Evolutionary conservation across 2,888 invertebrate species (phyloP), one percentile per base, ranked within the genome.

Genomic region (Taenaris catops): DNA sequence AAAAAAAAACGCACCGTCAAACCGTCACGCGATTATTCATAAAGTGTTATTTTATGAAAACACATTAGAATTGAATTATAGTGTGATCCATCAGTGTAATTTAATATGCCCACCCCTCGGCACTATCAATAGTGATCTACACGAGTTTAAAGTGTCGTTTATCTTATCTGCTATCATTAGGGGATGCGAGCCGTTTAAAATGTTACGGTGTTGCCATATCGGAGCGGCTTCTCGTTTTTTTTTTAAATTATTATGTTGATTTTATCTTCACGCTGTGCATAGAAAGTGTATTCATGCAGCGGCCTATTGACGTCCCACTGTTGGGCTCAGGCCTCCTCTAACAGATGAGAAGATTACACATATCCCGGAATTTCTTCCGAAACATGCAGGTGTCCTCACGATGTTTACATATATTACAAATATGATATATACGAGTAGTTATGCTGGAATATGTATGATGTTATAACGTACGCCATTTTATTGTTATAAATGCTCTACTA

Each of bases 1-100:
- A 49, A 33, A 25, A n/a, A n/a, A 25, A 25, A 41, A 35, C 34
- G 33, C 41, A 21, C 21, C 38, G 42, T 44, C 48, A 52, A 51
- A 55, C 50, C 50, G 61, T 55, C 51, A 51, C 59, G 45, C 55
- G 55, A 58, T 57, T 64, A 53, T 60, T 61, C 54, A 58, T 59
- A 59, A 58, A 55, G 62, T 52, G 53, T 57, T 62, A 58, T 79
- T 81, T 76, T 78, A 79, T 79, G 74, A 75, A 72, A 81, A 76
- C 78, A 79, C 78, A 81, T 81, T 78, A 81, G 79, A 74, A 73
- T 74, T 70, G 72, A 73, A 80, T 83, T 74, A 79, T 68, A 67
- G 67, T 60, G 67, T 63, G 64, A 80, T 84, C 80, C 67, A 80
- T 84, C 83, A 79, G 56, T 36, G 67, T 79, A 78, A 83, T 75